These are phyloP conservation scores for Aythya baeri DNA, from an alignment of 2,113 vertebrate species.

Conservation along the genomic window DNA sequence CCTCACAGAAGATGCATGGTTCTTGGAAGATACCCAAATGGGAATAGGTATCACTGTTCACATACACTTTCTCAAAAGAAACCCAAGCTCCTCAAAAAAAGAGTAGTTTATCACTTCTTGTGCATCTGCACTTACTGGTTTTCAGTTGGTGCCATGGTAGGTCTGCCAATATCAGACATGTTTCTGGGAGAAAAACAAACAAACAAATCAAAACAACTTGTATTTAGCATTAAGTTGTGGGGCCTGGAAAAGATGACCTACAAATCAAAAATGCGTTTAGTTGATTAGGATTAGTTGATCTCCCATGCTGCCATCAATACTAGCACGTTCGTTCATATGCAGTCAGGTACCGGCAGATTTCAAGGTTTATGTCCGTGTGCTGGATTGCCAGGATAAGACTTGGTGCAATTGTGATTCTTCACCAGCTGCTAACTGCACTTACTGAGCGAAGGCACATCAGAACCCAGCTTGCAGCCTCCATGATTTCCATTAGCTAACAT, in stretches of 20 bases:
- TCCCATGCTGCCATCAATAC: neutral
- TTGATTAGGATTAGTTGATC: neutral
- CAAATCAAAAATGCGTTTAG: neutral
- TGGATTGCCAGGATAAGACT: neutral
- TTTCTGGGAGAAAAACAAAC: neutral
- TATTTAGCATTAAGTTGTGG: neutral
- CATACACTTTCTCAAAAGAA: neutral
- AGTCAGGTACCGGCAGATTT: neutral
- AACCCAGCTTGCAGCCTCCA: neutral
- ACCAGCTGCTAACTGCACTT: neutral
- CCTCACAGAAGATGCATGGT: neutral
- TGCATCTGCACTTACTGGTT: neutral
- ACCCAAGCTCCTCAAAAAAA: neutral
- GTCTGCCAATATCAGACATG: neutral
- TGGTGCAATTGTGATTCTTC: neutral
- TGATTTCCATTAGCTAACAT: neutral
- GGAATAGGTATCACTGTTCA: neutral
- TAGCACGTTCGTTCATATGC: rapidly evolving
- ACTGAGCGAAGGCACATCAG: neutral
- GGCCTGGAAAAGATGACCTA: neutral
- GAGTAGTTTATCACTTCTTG: neutral
- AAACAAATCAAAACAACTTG: neutral
- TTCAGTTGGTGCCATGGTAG: neutral
- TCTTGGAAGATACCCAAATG: rapidly evolving
- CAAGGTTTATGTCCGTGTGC: neutral